Base-by-base conservation (phyloP, 1,140 invertebrate genomes). In the Daktulosphaira vitifoliae region DNA sequence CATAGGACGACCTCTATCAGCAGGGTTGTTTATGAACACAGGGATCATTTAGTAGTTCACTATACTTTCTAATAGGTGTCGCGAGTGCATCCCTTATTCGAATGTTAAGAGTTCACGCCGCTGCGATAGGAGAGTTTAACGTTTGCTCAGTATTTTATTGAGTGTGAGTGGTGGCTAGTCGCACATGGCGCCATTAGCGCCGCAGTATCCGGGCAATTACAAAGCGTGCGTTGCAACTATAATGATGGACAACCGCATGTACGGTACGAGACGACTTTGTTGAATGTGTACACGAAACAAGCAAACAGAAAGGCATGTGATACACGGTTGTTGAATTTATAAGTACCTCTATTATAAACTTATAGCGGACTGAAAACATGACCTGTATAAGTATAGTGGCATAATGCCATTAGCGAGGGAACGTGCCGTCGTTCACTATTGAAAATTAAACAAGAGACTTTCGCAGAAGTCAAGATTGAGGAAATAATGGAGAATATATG, bases 151-250 rank as follows among this genome's bases (percentile, higher is more conserved):
- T 33, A 33, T 5, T 33, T 33, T 6, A 6, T 11, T 33, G 29
- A 6, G 29, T 33, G n/a, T 44, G 11, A 7, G 39, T 16, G 39
- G 39, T 44, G 39, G 33, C 33, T 37, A 37, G 33, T 37, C 33
- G n/a, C 54, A 29, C 54, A 59, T 44, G 54, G 54, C 54, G 54
- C 54, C 54, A 29, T 59, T 59, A 59, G 54, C 54, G 54, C 54
- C 54, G 54, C 37, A 37, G 16, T 42, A 42, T 15, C 39, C 54
- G 54, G 54, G 39, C 54, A 59, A 59, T 44, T 44, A 16, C 54
- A 15, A 39, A 23, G 39, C 54, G 54, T 59, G 54, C 54, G 54
- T 25, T 18, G 54, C 54, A 59, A 59, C 11, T 23, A 38, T 59
- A 59, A 59, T 26, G 54, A 33, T 33, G 29, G 29, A 59, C 54